Evolutionary conservation across 2,888 invertebrate species (phyloP).

Genomic region (Nasonia oneida): DNA sequence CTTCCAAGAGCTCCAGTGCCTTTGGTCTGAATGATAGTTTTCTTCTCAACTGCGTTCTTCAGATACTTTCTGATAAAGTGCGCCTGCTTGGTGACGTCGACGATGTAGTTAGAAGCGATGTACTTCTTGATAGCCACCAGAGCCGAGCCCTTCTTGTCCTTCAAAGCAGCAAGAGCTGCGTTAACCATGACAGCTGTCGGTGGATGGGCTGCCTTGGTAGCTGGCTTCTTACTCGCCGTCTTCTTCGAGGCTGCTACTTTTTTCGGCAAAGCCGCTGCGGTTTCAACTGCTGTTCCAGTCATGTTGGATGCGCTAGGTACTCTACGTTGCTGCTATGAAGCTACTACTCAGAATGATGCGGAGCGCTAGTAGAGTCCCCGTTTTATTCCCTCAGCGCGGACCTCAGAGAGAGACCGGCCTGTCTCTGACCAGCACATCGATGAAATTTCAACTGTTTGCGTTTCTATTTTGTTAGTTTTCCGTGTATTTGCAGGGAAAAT

Average conservation of each 20-base stretch:
- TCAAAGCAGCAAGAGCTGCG: background rate
- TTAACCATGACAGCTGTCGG: background rate
- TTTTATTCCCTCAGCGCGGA: background rate
- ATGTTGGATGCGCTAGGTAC: background rate
- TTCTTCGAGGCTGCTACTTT: background rate
- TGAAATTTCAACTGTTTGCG: background rate
- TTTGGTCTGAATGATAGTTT: background rate
- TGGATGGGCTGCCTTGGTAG: background rate
- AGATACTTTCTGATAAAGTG: background rate
- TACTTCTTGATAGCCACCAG: background rate
- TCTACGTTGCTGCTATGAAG: background rate
- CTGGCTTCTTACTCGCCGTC: background rate
- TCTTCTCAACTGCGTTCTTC: background rate
- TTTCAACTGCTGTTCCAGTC: constrained; percentile 1
- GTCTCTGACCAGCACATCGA: background rate
- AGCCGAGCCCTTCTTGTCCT: background rate
- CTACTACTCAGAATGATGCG: background rate
- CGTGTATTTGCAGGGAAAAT: background rate
- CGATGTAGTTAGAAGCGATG: background rate
- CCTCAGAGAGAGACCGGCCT: background rate
- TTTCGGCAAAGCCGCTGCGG: background rate
- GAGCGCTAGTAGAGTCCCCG: accelerated
- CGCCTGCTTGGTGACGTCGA: background rate
- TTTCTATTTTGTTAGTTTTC: background rate
- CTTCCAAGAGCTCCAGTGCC: background rate